Percentiles rank a stretch among this genome's conserved stretches.
phyloP scores from a whole-genome alignment of 2,113 vertebrate genomes.

The Verasper variegatus region DNA sequence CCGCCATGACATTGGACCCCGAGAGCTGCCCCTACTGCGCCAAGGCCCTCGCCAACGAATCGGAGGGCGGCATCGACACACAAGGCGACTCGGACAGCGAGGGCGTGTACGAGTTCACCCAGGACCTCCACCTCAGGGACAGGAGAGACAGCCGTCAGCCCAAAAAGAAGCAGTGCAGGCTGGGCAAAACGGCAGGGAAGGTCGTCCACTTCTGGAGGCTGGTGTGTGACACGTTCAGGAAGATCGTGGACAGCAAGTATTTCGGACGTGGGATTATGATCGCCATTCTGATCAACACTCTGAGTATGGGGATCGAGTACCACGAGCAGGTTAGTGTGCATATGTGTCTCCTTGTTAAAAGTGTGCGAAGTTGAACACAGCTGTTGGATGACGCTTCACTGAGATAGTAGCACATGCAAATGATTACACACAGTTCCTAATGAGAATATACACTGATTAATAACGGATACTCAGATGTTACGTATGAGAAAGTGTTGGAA shows the following conservation, averaged over 20 bases:
- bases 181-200: constrained; percentile 75
- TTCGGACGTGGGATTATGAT: constrained; percentile 99
- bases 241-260: constrained; percentile 99
- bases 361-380: not conserved
- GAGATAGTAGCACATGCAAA: not conserved
- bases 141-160: constrained; percentile 82
- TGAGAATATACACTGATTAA: not conserved
- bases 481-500: not conserved
- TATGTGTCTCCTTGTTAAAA: not conserved
- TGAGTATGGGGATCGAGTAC: constrained; percentile 99
- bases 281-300: constrained; percentile 97
- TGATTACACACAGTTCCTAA: not conserved
- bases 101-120: constrained; percentile 92
- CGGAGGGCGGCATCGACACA: constrained; percentile 84
- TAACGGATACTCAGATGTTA: not conserved
- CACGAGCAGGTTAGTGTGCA: constrained; percentile 90
- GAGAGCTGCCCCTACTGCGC: constrained; percentile 94
- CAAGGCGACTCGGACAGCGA: constrained; percentile 91
- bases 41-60: constrained; percentile 80
- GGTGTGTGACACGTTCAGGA: constrained; percentile 93
- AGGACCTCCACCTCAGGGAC: constrained; percentile 89
- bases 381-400: not conserved
- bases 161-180: constrained; percentile 69
- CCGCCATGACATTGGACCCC: constrained; percentile 81
- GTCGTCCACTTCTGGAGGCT: constrained; percentile 90